Conservation (phyloP, 2,113 vertebrate genomes). For the Alligator mississippiensis region DNA sequence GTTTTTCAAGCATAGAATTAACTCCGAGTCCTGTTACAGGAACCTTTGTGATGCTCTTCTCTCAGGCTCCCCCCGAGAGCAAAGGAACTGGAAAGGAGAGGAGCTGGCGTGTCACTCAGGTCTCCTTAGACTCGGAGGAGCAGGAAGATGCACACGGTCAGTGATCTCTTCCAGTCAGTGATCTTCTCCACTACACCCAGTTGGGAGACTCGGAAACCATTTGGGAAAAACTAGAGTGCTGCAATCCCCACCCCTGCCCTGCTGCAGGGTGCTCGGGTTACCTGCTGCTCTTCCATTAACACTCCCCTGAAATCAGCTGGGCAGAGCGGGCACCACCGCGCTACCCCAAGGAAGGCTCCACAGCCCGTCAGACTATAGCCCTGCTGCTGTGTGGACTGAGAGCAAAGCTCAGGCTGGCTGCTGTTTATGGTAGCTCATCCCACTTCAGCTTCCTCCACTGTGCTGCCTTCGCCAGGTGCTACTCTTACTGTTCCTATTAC, state of each 20-base stretch:
- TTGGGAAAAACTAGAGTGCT: accelerated
- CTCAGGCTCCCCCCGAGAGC: not conserved
- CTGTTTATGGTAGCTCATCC: no score
- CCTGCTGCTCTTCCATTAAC: accelerated
- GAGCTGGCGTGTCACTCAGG: not conserved
- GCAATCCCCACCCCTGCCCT: not conserved
- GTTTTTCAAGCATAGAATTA: not conserved
- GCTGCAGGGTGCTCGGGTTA: accelerated
- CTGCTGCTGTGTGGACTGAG: not conserved
- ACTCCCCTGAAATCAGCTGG: not conserved
- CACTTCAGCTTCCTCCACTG: not conserved
- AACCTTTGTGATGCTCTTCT: not conserved
- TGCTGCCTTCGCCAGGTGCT: not conserved
- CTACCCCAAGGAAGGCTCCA: not conserved
- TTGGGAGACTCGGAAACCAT: not conserved
- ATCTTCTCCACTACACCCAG: not conserved
- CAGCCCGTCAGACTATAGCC: accelerated
- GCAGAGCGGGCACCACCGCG: no score
- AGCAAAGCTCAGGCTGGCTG: not conserved
- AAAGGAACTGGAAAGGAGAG: not conserved
- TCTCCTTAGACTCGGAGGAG: not conserved
- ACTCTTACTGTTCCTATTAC: not conserved
- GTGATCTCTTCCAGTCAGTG: accelerated
- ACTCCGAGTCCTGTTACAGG: not conserved
- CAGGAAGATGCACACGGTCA: not conserved